These are phyloP conservation scores for Buceros bicornis DNA, from an alignment of 2,797 vertebrate genomes.

Conservation along the genomic window DNA sequence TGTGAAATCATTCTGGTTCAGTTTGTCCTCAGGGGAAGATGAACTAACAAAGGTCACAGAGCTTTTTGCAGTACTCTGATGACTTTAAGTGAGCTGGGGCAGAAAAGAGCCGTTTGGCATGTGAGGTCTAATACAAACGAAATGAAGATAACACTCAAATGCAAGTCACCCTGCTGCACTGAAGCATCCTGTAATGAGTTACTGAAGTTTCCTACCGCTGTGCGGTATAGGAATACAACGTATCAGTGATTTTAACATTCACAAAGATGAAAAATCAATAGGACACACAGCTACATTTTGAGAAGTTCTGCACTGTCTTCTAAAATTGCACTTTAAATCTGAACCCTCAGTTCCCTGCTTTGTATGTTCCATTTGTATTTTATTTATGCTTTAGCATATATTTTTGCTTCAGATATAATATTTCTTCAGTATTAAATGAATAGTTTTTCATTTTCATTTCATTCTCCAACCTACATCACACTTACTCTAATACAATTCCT, in stretches of 20 bases:
- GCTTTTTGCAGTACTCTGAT: background rate
- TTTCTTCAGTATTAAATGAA: background rate
- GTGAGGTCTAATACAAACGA: background rate
- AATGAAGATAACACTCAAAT: background rate
- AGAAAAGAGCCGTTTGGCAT: background rate
- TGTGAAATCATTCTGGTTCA: background rate
- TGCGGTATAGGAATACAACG: background rate
- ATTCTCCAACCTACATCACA: background rate
- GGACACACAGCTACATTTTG: background rate
- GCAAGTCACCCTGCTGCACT: background rate
- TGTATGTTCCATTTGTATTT: background rate
- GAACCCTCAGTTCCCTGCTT: background rate
- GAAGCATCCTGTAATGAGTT: background rate
- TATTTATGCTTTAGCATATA: background rate
- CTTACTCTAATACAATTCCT: background rate
- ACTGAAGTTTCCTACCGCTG: background rate
- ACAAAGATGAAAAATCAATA: constrained; percentile 2
- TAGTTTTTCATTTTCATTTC: background rate
- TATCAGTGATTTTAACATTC: background rate
- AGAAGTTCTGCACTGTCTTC: background rate
- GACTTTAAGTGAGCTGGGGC: background rate
- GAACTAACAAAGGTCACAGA: background rate
- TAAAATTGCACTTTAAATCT: background rate
- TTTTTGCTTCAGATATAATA: background rate
- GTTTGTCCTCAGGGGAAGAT: background rate